These are phyloP conservation scores for Seira ritae DNA, from an alignment of 2,888 invertebrate genomes.

Conservation along the genomic window DNA sequence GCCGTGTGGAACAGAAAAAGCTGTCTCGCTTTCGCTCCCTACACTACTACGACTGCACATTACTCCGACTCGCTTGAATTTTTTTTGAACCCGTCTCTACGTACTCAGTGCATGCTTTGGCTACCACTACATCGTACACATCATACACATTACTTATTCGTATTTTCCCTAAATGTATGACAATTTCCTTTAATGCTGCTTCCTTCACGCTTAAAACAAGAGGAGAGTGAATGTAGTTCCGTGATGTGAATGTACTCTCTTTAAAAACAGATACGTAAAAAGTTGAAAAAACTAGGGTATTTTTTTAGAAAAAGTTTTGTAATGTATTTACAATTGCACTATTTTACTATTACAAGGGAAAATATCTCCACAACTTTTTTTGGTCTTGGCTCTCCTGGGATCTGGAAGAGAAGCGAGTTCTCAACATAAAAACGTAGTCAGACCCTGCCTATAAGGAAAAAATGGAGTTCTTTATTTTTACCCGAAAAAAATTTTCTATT, in stretches of 20 bases:
- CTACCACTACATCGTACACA: not conserved
- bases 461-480: not conserved
- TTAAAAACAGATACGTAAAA: not conserved
- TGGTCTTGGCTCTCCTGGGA: not conserved
- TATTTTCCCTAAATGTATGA: conserved; percentile 12
- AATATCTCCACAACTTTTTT: not conserved
- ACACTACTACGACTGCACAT: not conserved
- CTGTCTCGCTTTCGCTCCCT: not conserved
- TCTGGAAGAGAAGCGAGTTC: conserved; percentile 11
- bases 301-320: not conserved
- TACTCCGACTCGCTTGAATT: too few relatives aligned
- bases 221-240: too few relatives aligned
- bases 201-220: not conserved
- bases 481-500: not conserved
- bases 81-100: too few relatives aligned
- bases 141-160: too few relatives aligned
- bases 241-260: not conserved
- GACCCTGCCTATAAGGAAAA: too few relatives aligned
- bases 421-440: not conserved
- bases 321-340: conserved; percentile 21
- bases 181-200: not conserved
- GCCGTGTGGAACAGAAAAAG: not conserved
- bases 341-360: conserved; percentile 5
- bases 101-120: not conserved
- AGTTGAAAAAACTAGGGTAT: not conserved